Percentiles rank a stretch among this genome's conserved stretches.
Evolutionary conservation across 2,797 vertebrate genomes (phyloP).

Genomic region (Muscicapa comitata): DNA sequence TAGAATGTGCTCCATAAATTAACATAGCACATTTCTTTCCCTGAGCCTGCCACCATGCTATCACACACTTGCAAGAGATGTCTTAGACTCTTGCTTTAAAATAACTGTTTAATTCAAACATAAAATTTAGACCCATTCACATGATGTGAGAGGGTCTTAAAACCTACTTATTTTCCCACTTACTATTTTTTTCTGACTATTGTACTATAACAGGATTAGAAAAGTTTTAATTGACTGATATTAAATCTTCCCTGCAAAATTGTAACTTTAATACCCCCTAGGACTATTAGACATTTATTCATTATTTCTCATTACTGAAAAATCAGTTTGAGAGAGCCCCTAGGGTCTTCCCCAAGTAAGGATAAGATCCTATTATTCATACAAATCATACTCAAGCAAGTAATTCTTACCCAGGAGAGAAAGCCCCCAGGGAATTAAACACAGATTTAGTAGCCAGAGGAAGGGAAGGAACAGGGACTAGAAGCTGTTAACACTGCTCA

Average conservation of each 20-base stretch:
- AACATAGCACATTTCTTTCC: neutral
- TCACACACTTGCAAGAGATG: neutral
- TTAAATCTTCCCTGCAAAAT: conserved; percentile 15
- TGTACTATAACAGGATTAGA: conserved; percentile 2
- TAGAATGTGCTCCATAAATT: neutral
- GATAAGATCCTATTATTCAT: conserved; percentile 20
- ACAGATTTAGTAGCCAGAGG: neutral
- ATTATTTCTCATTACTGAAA: conserved; percentile 34
- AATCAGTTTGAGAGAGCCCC: neutral
- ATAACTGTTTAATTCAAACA: neutral
- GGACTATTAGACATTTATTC: conserved; percentile 14
- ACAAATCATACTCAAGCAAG: conserved; percentile 22
- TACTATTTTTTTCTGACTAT: neutral
- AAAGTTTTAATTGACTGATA: conserved; percentile 21
- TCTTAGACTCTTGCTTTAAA: neutral
- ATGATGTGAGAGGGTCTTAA: neutral
- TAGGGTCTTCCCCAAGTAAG: neutral
- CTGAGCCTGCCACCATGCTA: neutral
- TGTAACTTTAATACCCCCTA: conserved; percentile 7
- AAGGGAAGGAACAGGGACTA: neutral
- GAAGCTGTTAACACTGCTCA: neutral
- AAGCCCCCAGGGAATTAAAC: neutral
- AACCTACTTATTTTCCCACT: neutral
- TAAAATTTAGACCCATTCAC: neutral
- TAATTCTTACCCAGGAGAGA: conserved; percentile 6